Conservation (phyloP, 2,113 vertebrate genomes). For the Uropsilus gracilis region DNA sequence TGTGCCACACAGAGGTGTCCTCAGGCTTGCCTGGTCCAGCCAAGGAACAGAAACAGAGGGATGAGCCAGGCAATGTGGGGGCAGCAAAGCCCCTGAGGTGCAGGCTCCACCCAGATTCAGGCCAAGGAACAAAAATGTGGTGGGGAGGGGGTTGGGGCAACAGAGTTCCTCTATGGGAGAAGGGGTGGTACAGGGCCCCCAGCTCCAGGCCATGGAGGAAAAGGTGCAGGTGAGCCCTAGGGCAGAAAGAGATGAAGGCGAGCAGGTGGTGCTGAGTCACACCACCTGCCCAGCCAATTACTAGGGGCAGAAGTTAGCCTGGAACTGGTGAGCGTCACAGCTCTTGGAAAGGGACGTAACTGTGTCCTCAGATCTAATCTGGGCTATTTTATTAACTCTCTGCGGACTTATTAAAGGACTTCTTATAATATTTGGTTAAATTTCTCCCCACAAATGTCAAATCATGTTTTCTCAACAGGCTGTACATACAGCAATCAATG, state of each 20-base stretch:
- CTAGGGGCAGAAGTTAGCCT: neutral
- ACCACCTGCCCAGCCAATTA: fast-evolving
- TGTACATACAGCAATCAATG: constrained; percentile 81
- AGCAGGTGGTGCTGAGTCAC: neutral
- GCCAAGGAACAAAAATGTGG: too few species aligned
- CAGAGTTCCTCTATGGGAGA: too few species aligned
- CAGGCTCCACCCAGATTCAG: neutral
- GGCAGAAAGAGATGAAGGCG: neutral
- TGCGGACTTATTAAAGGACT: neutral
- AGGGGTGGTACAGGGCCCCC: too few species aligned
- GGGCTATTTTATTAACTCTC: neutral
- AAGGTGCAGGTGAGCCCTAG: neutral
- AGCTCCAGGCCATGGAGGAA: neutral
- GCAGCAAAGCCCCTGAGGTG: neutral
- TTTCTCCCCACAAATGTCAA: constrained; percentile 74
- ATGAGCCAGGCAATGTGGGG: neutral
- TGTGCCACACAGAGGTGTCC: neutral
- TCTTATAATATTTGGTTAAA: neutral
- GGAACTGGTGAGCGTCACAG: too few species aligned
- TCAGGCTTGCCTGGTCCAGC: neutral
- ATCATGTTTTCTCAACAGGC: constrained; percentile 39
- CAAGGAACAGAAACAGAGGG: neutral
- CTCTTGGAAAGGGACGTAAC: too few species aligned
- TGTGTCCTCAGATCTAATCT: neutral
- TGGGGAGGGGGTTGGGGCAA: too few species aligned